Conservation (phyloP, 2,113 vertebrate species). For the Dicaeum eximium region DNA sequence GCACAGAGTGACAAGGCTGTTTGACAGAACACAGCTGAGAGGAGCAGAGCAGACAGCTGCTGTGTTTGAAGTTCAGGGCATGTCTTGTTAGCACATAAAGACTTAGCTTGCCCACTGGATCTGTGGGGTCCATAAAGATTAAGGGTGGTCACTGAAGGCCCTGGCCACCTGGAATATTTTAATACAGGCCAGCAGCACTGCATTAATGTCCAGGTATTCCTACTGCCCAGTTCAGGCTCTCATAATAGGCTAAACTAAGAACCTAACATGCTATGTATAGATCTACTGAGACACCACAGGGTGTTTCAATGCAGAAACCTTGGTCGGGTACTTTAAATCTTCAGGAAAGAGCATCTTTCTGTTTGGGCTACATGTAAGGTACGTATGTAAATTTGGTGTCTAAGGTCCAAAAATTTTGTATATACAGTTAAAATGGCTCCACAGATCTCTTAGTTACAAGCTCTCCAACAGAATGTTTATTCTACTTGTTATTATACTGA, state of each 20-base stretch:
- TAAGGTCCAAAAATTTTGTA: neutral
- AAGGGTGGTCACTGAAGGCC: neutral
- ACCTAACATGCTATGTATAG: neutral
- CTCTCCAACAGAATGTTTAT: neutral
- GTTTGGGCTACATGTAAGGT: neutral
- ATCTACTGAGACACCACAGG: neutral
- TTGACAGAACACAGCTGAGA: neutral
- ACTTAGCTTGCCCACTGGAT: accelerated
- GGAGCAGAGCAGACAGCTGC: neutral
- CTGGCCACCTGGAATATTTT: neutral
- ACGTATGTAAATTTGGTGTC: neutral
- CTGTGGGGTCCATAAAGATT: neutral
- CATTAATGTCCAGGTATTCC: neutral
- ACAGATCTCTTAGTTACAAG: neutral
- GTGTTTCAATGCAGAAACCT: neutral
- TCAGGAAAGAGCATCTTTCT: accelerated
- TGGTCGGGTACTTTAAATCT: neutral
- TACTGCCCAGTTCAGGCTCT: neutral
- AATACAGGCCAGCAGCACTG: neutral
- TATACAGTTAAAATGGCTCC: neutral
- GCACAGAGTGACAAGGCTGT: neutral
- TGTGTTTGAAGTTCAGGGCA: neutral
- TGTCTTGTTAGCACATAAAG: neutral
- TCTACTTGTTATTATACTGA: neutral
- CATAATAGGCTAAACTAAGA: neutral